Percentiles rank a stretch among this genome's conserved stretches.
Evolutionary conservation across 1,140 invertebrate genomes (phyloP).

Genomic region (Zaprionus ghesquierei): DNA sequence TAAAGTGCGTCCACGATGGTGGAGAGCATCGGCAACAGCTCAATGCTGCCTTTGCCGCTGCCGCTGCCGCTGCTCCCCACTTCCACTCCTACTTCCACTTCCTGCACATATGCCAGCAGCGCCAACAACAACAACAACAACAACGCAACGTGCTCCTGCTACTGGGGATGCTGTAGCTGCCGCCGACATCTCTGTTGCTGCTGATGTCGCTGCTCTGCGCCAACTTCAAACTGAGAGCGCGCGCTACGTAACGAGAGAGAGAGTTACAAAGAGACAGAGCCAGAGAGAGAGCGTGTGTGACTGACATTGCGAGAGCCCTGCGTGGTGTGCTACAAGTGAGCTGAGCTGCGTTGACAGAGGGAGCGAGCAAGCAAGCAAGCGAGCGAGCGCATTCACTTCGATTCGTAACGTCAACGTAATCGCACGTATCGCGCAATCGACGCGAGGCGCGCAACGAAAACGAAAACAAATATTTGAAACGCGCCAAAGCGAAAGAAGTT

Average conservation of each 20-base stretch:
- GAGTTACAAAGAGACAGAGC: too few relatives aligned
- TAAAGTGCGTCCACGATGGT: conserved; percentile 55
- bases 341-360: neutral
- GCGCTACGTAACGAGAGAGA: conserved; percentile 11
- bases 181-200: conserved; percentile 30
- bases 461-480: conserved; percentile 22
- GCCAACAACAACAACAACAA: conserved; percentile 40
- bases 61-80: conserved; percentile 25
- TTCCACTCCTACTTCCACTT: conserved; percentile 54
- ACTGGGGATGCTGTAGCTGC: conserved; percentile 59
- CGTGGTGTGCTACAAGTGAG: conserved; percentile 32
- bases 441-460: conserved; percentile 7
- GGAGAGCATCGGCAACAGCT: conserved; percentile 40
- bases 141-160: conserved; percentile 45
- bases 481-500: conserved; percentile 28
- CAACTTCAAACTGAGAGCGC: conserved; percentile 14
- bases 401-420: conserved; percentile 37
- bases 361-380: neutral
- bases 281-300: neutral
- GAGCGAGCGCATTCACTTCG: conserved; percentile 31
- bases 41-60: conserved; percentile 12
- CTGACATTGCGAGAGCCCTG: conserved; percentile 21
- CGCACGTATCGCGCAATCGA: conserved; percentile 47
- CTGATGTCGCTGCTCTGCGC: conserved; percentile 5
- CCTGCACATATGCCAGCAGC: conserved; percentile 62